phyloP scores from a whole-genome alignment of 1,140 invertebrate genomes.

The Oncopodura yosiiana region DNA sequence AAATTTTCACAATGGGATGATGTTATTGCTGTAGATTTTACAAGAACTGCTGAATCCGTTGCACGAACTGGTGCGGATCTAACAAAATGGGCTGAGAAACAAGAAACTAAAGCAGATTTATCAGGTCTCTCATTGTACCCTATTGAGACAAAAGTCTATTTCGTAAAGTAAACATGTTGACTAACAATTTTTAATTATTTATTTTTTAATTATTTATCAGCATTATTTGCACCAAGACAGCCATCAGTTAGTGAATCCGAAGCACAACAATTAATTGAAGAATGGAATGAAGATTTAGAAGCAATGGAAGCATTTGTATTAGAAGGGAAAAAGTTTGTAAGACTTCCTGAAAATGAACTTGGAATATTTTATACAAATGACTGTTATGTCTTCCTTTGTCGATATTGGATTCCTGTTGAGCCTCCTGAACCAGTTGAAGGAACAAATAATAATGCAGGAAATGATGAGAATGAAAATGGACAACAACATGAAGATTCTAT shows the following conservation, averaged over 20 bases:
- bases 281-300: conserved; percentile 93
- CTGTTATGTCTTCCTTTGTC: conserved; percentile 96
- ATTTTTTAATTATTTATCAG: too few species aligned
- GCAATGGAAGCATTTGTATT: conserved; percentile 94
- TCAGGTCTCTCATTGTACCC: too few species aligned
- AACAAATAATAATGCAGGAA: too few species aligned
- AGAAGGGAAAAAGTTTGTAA: conserved; percentile 83
- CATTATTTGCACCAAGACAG: conserved; percentile 90
- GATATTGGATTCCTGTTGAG: conserved; percentile 75
- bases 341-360: conserved; percentile 86
- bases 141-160: not conserved
- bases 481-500: conserved; percentile 52
- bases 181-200: too few species aligned
- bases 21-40: conserved; percentile 98
- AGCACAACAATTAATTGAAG: conserved; percentile 76
- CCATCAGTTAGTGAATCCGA: conserved; percentile 73
- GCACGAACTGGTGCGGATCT: conserved; percentile 91
- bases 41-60: conserved; percentile 93
- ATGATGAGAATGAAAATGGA: conserved; percentile 39
- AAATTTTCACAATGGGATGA: conserved; percentile 98
- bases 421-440: conserved; percentile 37
- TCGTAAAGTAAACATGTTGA: conserved; percentile 4
- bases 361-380: conserved; percentile 89
- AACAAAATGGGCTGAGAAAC: conserved; percentile 80
- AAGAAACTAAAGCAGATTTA: conserved; percentile 64